Evolutionary conservation across 2,113 vertebrate species (phyloP), one percentile per base, ranked within the genome.

Genomic region (Procavia capensis): DNA sequence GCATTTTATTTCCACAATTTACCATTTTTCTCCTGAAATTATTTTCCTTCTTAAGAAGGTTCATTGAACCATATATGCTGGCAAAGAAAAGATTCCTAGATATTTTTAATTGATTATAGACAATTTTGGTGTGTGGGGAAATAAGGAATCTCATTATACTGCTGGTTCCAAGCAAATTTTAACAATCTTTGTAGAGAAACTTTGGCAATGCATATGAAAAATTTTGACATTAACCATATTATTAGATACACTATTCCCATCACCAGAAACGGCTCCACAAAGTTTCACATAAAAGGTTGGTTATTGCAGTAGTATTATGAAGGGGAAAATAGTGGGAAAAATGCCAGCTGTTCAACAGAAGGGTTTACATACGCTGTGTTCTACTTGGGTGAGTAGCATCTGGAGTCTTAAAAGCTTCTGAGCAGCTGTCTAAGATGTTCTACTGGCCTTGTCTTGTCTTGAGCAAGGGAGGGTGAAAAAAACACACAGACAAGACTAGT

Each of bases 51-150:
- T 93, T 57, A 43, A 36, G 91, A 86, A 75, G 9, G n/a, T 76
- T 84, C 79, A 34, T 16, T 80, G 80, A 91, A 63, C 72, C 63
- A 64, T 84, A 75, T 5, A 20, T 87, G 86, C 27, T 17, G 2
- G 31, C 1, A 10, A n/a, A 13, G 43, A 16, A 25, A 36, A 75
- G 20, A 19, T 89, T 61, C 50, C 70, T 74, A 80, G 63, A 36
- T 90, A 92, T 95, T 86, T 87, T 4, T 19, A 82, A 95, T 76
- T 87, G 66, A 57, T 79, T 72, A 79, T 64, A 47, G 14, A 3
- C 14, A 39, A 24, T 50, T 90, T 88, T 70, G 31, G 27, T 54
- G 45, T 78, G 10, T 39, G 59, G 59, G 85, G n/a, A 78, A 91
- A 79, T 43, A 93, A 74, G 41, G 45, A 45, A 19, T 54, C 6